Conservation (phyloP, 2,113 vertebrate species). For the Otolemur garnettii region DNA sequence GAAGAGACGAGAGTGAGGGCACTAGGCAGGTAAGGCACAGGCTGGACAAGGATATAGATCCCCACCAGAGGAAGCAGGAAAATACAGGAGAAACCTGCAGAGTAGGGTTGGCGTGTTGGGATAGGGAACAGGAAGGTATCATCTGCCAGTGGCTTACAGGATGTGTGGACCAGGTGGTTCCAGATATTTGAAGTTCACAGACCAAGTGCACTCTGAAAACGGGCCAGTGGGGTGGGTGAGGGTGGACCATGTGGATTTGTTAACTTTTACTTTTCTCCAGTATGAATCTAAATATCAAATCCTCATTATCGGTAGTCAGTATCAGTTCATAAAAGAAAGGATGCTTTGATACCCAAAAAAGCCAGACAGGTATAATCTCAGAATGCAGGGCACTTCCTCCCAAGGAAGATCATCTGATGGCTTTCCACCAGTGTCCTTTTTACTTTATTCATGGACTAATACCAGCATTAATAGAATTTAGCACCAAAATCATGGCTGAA, state of each 20-base stretch:
- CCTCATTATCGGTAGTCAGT: neutral
- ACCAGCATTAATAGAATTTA: neutral
- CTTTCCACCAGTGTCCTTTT: neutral
- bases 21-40: neutral
- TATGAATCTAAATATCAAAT: neutral
- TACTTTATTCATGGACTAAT: neutral
- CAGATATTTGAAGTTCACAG: neutral
- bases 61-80: neutral
- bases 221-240: neutral
- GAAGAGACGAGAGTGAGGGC: neutral
- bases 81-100: neutral
- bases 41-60: neutral
- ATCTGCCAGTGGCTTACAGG: neutral
- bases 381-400: neutral
- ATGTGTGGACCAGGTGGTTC: neutral
- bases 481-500: neutral
- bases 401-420: neutral
- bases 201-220: neutral
- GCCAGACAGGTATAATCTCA: neutral
- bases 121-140: neutral
- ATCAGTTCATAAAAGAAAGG: neutral
- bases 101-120: neutral
- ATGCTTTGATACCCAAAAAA: neutral
- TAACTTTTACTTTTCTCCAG: conserved; percentile 3
- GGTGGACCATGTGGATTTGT: neutral